A percentile compares a stretch with the other conserved stretches of the same genome.
These are phyloP conservation scores for Enteromius viviparus DNA, from an alignment of 2,797 vertebrate species.

Conservation along the genomic window DNA sequence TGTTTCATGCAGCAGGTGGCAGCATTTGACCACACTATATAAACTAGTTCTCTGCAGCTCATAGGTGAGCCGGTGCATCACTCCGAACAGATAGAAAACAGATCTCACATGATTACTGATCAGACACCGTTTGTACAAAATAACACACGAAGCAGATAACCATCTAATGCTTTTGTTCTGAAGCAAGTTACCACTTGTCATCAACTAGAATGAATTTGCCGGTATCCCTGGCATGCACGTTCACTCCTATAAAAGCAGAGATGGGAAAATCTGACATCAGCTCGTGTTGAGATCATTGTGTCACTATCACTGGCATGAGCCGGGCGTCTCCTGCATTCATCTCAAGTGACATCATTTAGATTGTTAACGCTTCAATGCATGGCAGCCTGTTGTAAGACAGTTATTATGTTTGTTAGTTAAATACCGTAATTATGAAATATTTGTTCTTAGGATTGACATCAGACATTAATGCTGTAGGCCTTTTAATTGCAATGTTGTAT, in stretches of 20 bases:
- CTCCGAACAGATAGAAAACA: background rate
- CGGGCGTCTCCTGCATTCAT: background rate
- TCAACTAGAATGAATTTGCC: background rate
- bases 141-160: background rate
- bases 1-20: background rate
- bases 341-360: background rate
- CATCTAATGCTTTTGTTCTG: background rate
- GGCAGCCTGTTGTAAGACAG: background rate
- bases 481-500: background rate
- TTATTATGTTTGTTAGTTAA: background rate
- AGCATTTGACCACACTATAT: background rate
- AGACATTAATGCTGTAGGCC: background rate
- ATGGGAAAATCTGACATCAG: slow-evolving; percentile 13
- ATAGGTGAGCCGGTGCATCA: background rate
- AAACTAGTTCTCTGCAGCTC: background rate
- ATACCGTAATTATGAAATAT: background rate
- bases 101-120: background rate
- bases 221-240: background rate
- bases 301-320: background rate
- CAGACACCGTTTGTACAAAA: background rate
- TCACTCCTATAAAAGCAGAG: background rate
- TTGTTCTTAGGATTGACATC: background rate
- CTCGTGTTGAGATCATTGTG: background rate
- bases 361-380: background rate
- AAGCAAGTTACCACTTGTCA: background rate